These are phyloP conservation scores for Myotis brandtii DNA, from an alignment of 2,113 vertebrate genomes.

Conservation along the genomic window DNA sequence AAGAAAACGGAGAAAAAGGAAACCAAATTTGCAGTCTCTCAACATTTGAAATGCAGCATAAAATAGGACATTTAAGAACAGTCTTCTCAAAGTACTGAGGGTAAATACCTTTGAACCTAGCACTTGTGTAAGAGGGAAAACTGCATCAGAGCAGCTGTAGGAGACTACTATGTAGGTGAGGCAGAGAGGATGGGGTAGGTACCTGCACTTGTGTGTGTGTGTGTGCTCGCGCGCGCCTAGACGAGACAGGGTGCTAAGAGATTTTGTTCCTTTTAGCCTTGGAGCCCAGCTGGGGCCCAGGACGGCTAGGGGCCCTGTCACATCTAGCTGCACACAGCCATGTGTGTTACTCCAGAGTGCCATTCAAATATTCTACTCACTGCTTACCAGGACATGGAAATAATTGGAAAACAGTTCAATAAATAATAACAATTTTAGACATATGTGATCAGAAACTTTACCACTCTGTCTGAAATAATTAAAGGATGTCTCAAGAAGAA, in stretches of 20 bases:
- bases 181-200: too few species aligned
- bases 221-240: too few species aligned
- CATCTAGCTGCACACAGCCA: not conserved
- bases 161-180: too few species aligned
- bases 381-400: rapidly evolving
- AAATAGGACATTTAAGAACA: rapidly evolving
- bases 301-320: not conserved
- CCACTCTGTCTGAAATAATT: not conserved
- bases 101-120: not conserved
- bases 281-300: rapidly evolving
- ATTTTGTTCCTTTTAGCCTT: not conserved
- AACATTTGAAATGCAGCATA: not conserved
- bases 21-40: not conserved
- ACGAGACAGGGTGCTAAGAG: rapidly evolving
- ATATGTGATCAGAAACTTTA: not conserved
- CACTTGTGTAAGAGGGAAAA: rapidly evolving
- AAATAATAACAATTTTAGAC: not conserved
- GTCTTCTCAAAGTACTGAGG: not conserved
- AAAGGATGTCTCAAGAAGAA: not conserved
- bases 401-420: not conserved
- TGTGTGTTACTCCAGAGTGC: rapidly evolving
- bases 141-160: too few species aligned
- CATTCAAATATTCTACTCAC: not conserved
- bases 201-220: too few species aligned
- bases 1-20: not conserved